phyloP scores from a whole-genome alignment of 1,140 invertebrate species.

The Archegozetes longisetosus region DNA sequence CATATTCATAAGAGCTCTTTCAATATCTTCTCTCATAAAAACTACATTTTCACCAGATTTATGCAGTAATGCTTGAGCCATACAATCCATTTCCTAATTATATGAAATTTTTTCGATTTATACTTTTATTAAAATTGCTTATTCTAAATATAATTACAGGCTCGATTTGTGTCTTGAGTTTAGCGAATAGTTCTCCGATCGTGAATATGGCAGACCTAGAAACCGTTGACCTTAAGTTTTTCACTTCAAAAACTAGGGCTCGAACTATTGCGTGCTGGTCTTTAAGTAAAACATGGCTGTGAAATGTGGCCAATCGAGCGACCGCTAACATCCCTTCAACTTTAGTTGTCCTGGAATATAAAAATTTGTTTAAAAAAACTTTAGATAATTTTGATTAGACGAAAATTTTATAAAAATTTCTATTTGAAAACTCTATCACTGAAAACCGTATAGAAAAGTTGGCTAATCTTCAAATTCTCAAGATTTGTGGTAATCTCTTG shows the following conservation, averaged over 20 bases:
- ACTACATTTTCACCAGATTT: conserved; percentile 80
- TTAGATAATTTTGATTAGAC: too few relatives aligned
- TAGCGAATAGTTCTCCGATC: conserved; percentile 53
- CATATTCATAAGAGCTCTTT: conserved; percentile 60
- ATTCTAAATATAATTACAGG: conserved; percentile 35
- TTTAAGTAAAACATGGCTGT: conserved; percentile 42
- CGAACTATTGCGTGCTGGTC: conserved; percentile 47
- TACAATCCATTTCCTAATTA: conserved; percentile 62
- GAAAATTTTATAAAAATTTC: too few relatives aligned
- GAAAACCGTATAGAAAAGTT: background rate
- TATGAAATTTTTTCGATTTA: conserved; percentile 5
- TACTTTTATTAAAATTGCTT: background rate
- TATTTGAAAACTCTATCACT: too few relatives aligned
- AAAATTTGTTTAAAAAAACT: too few relatives aligned
- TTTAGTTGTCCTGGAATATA: conserved; percentile 49
- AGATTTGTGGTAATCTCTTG: too few relatives aligned
- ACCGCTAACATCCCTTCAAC: conserved; percentile 56
- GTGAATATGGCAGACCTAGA: conserved; percentile 63
- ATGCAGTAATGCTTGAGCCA: conserved; percentile 56
- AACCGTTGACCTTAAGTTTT: conserved; percentile 75
- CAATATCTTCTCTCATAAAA: conserved; percentile 72
- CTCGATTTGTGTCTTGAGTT: conserved; percentile 51
- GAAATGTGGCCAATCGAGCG: conserved; percentile 49
- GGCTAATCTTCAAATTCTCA: too few relatives aligned
- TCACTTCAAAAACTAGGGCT: conserved; percentile 49